These are phyloP conservation scores for Calliopsis andreniformis DNA, from an alignment of 1,140 invertebrate species.

Conservation along the genomic window DNA sequence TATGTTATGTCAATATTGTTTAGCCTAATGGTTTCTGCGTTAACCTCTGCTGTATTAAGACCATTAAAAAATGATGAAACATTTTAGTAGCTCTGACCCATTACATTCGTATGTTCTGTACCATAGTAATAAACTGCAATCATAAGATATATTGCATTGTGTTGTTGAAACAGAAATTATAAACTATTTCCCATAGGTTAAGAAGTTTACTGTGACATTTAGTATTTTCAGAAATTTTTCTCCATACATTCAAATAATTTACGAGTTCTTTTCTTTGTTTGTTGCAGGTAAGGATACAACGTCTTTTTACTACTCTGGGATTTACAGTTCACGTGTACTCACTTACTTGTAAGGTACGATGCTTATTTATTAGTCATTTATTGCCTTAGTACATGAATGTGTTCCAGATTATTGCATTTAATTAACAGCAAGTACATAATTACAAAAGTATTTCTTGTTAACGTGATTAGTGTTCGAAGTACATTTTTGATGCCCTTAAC, in stretches of 20 bases:
- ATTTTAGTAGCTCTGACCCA: too few species aligned
- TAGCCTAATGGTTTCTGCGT: too few species aligned
- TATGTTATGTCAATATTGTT: too few species aligned
- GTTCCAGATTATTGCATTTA: background rate
- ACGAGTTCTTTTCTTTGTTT: background rate
- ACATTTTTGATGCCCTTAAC: too few species aligned
- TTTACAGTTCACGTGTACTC: background rate
- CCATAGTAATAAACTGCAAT: too few species aligned
- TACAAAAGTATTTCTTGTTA: background rate
- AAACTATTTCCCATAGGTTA: too few species aligned
- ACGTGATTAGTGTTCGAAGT: too few species aligned
- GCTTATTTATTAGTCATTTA: background rate
- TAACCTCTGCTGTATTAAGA: too few species aligned
- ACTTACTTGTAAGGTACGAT: background rate
- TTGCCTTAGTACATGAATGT: background rate
- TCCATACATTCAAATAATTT: background rate
- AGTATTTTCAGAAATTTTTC: background rate
- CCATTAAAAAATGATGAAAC: too few species aligned
- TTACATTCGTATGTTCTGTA: too few species aligned
- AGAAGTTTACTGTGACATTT: background rate
- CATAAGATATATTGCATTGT: too few species aligned
- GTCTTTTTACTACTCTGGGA: background rate
- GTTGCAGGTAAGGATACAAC: constrained; percentile 17
- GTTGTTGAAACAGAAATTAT: too few species aligned
- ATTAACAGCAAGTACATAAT: background rate